phyloP scores from a whole-genome alignment of 2,888 invertebrate genomes.

The Pelosia muscerda region DNA sequence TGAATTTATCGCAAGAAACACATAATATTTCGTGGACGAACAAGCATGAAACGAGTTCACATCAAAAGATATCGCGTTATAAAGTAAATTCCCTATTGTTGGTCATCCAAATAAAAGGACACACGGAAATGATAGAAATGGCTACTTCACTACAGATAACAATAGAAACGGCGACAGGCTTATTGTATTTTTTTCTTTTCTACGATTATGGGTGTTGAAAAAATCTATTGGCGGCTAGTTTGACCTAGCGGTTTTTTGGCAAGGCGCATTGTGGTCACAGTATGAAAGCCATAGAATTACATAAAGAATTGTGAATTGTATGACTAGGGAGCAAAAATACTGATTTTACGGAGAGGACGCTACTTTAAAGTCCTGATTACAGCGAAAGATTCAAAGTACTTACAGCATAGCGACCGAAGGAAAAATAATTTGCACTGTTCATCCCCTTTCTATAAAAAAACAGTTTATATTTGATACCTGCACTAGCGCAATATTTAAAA shows the following conservation, averaged over 20 bases:
- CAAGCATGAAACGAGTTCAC: conserved; percentile 54
- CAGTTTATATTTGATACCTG: no score
- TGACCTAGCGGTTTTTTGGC: background rate
- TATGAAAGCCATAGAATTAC: background rate
- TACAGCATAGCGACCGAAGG: no score
- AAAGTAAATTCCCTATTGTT: conserved; percentile 49
- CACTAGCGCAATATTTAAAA: no score
- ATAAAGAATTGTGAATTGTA: background rate
- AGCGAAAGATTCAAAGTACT: no score
- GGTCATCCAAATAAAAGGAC: conserved; percentile 41
- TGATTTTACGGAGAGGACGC: no score
- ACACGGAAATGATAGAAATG: conserved; percentile 31
- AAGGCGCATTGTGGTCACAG: background rate
- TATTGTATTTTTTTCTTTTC: conserved; percentile 22
- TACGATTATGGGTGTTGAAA: conserved; percentile 10
- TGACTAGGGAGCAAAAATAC: no score
- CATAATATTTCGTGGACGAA: conserved; percentile 44
- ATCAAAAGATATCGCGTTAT: conserved; percentile 51
- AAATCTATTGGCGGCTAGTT: background rate
- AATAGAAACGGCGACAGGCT: conserved; percentile 29
- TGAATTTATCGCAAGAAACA: conserved; percentile 37
- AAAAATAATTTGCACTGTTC: no score
- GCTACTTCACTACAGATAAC: conserved; percentile 29
- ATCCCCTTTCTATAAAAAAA: no score
- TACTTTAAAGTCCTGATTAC: no score